Conservation (phyloP, 2,797 vertebrate species). For the Tragopan temminckii region DNA sequence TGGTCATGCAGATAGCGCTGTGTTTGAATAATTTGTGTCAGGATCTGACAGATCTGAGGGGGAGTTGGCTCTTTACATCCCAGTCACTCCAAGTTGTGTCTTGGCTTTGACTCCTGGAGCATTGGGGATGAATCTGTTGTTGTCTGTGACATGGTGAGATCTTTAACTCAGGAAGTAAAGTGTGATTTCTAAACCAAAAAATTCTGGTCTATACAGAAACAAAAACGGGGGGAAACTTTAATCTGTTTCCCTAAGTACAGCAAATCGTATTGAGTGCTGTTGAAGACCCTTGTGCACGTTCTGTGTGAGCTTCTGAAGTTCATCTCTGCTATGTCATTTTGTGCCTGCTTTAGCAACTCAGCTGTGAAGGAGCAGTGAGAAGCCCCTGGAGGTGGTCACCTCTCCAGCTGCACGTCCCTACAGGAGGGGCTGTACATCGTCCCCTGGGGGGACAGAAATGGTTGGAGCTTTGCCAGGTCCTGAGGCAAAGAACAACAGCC, state of each 20-base stretch:
- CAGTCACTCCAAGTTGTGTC: neutral
- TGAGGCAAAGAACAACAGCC: fast-evolving
- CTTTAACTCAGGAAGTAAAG: constrained; percentile 6
- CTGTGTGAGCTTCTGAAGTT: constrained; percentile 21
- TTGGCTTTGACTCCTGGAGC: neutral
- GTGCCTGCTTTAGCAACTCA: constrained; percentile 7
- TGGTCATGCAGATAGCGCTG: neutral
- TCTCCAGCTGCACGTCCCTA: constrained; percentile 36
- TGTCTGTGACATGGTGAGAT: constrained; percentile 30
- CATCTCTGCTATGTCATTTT: neutral
- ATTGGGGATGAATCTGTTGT: neutral
- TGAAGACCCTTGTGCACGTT: neutral
- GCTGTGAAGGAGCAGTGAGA: constrained; percentile 45
- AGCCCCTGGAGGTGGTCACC: constrained; percentile 57
- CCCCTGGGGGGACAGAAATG: neutral
- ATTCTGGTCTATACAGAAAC: neutral
- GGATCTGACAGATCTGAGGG: neutral
- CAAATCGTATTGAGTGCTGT: constrained; percentile 1
- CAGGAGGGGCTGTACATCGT: neutral
- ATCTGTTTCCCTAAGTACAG: constrained; percentile 2
- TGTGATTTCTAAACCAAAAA: constrained; percentile 12
- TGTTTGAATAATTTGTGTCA: neutral
- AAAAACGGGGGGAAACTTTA: constrained; percentile 9
- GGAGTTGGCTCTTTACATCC: neutral
- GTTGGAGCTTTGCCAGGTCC: constrained; percentile 4